Conservation (phyloP, 2,797 vertebrate species). For the Manis pentadactyla region DNA sequence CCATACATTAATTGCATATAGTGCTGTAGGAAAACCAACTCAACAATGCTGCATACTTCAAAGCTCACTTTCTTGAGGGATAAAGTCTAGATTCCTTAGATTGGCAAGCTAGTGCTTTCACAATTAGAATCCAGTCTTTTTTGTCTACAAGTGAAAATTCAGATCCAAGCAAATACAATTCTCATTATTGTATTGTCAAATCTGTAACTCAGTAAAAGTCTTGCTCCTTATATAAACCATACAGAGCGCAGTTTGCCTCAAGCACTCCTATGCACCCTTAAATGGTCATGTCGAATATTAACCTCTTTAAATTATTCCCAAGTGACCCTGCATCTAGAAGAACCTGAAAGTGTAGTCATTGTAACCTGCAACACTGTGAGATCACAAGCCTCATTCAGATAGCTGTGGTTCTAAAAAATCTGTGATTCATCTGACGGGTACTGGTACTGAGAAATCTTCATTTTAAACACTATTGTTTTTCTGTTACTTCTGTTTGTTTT, state of each 20-base stretch:
- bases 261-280: not conserved
- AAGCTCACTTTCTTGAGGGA: not conserved
- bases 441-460: not conserved
- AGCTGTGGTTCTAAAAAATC: not conserved
- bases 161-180: not conserved
- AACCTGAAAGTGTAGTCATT: not conserved
- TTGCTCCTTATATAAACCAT: not conserved
- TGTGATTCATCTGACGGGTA: not conserved
- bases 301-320: not conserved
- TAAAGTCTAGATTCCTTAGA: not conserved
- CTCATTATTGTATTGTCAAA: not conserved
- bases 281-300: not conserved
- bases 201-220: not conserved
- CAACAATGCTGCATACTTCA: not conserved
- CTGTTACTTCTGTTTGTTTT: not conserved
- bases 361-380: not conserved
- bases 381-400: not conserved
- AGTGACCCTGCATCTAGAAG: not conserved
- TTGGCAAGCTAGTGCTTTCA: not conserved
- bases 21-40: not conserved
- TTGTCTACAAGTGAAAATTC: not conserved
- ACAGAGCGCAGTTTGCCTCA: not conserved
- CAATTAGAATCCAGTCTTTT: not conserved
- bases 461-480: not conserved
- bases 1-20: not conserved